A percentile compares a stretch with the other conserved stretches of the same genome.
Conservation (phyloP, 2,113 vertebrate genomes). For the Hemicordylus capensis region DNA sequence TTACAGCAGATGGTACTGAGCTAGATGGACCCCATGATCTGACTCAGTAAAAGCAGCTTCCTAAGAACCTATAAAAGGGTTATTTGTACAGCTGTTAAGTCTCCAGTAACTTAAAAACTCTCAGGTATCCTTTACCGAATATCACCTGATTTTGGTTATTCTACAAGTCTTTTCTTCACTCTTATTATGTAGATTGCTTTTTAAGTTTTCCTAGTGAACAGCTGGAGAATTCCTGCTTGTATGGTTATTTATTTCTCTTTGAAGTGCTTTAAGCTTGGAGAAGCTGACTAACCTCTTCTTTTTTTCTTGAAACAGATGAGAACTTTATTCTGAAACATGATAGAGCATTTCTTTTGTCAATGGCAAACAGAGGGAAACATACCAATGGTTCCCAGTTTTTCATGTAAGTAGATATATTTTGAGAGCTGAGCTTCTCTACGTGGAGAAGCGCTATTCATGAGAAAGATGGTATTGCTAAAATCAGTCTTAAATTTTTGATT, state of each 20-base stretch:
- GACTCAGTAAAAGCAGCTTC: neutral
- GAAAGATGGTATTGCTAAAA: conserved; percentile 77
- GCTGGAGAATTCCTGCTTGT: conserved; percentile 72
- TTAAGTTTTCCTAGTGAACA: conserved; percentile 65
- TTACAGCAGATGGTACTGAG: neutral
- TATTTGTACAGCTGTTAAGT: neutral
- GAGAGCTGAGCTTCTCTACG: conserved; percentile 63
- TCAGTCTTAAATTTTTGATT: neutral
- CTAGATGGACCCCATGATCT: neutral
- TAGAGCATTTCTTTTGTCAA: conserved; percentile 97
- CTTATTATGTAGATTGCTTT: conserved; percentile 28
- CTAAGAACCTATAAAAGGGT: neutral
- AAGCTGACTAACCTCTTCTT: conserved; percentile 67
- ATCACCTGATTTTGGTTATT: neutral
- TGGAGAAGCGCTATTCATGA: conserved; percentile 82
- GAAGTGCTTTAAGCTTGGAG: conserved; percentile 35
- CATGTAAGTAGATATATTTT: conserved; percentile 88
- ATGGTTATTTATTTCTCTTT: conserved; percentile 60
- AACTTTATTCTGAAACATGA: conserved; percentile 99
- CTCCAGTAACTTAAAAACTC: neutral
- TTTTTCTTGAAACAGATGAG: conserved; percentile 92
- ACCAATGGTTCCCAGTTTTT: conserved; percentile 99
- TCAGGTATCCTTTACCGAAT: conserved; percentile 8
- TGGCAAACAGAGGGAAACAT: conserved; percentile 99
- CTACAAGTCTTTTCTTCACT: conserved; percentile 34